Evolutionary conservation across 2,113 vertebrate species (phyloP), one percentile per base, ranked within the genome.

Genomic region (Poecilia latipinna): DNA sequence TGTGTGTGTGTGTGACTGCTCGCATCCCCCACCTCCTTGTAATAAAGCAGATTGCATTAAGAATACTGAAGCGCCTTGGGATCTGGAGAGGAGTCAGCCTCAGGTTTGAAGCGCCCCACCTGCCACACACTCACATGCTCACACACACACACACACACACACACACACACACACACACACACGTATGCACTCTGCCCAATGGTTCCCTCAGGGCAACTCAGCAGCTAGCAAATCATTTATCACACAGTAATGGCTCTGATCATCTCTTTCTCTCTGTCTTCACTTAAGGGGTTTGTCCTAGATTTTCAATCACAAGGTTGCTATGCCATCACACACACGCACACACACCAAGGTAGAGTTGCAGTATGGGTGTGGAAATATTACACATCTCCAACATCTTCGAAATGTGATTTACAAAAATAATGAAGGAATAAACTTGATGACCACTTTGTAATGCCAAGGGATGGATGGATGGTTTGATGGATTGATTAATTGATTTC

Each of bases 221-320:
- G 84, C 75, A 83, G 74, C 82, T 60, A 90, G 79, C 90, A 88
- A 89, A 84, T 90, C 90, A 93, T 90, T 93, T 89, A 92, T 92
- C 90, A 91, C 72, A 44, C 77, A 39, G 79, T 91, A 93, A 93
- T 92, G 90, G 92, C 76, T 84, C 82, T 90, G 88, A 92, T 93
- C 83, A 93, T 91, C 90, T 89, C 73, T 12, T 28, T 80, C 74
- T 75, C 73, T 33, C 71, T 78, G 70, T 86, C 83, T 84, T 75
- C 86, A 85, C 90, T 90, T 90, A 89, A 87, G 79, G 83, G 82
- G 77, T 88, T 89, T 89, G 84, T 84, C 84, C 85, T 75, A 89
- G 83, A 91, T 91, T 90, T 79, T 90, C 78, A 80, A 88, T 93
- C 88, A 87, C 82, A 69, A 81, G 72, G 54, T 65, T 29, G 29